Conservation (phyloP, 2,888 invertebrate genomes). For the Ischnus inquisitorius region DNA sequence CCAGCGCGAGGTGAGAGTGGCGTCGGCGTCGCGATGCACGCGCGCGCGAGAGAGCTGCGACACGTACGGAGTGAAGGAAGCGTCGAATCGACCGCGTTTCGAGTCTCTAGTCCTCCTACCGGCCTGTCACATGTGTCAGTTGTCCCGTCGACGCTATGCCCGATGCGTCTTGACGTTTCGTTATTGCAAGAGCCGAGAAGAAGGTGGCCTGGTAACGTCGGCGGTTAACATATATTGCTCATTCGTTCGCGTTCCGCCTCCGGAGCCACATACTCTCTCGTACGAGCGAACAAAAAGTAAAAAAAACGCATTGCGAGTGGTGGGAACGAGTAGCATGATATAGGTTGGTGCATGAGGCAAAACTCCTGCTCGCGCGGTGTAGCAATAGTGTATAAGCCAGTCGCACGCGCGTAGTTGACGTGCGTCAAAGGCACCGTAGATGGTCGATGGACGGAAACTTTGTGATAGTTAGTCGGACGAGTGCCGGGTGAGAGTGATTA, state of each 20-base stretch:
- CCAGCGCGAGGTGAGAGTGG: slow-evolving; percentile 5
- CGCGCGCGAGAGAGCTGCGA: slow-evolving; percentile 9
- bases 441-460: neutral
- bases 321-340: neutral
- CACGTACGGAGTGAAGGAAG: slow-evolving; percentile 61
- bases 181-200: slow-evolving; percentile 6
- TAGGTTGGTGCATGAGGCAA: too few relatives aligned
- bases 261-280: slow-evolving; percentile 2
- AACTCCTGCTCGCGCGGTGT: neutral
- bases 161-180: slow-evolving; percentile 41
- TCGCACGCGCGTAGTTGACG: neutral
- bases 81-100: slow-evolving; percentile 62
- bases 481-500: too few relatives aligned
- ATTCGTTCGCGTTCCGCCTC: neutral
- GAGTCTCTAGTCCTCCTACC: slow-evolving; percentile 62
- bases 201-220: neutral
- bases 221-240: neutral
- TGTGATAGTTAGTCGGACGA: neutral
- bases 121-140: slow-evolving; percentile 78
- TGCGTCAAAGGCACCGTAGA: neutral
- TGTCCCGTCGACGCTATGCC: slow-evolving; percentile 70
- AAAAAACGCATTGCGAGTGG: neutral
- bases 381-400: neutral
- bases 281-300: slow-evolving; percentile 10
- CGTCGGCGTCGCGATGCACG: slow-evolving; percentile 27